phyloP scores from a whole-genome alignment of 2,888 invertebrate species.

The Tryphoninae sp. region DNA sequence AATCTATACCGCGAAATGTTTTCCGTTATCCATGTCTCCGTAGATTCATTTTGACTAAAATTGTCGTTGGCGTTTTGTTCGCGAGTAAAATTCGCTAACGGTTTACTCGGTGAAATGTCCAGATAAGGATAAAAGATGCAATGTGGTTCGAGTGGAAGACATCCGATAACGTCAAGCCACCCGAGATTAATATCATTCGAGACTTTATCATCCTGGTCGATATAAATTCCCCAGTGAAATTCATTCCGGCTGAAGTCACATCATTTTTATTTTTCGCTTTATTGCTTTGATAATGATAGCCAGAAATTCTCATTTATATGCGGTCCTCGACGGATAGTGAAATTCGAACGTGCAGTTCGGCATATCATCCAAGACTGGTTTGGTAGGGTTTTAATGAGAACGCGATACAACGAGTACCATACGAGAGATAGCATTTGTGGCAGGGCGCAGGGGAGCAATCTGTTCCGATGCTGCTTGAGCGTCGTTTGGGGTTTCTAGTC shows the following conservation, averaged over 20 bases:
- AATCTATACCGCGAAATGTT: slow-evolving; percentile 24
- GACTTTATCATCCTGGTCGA: background rate
- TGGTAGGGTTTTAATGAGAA: slow-evolving; percentile 35
- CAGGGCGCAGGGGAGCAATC: slow-evolving; percentile 54
- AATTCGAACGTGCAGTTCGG: background rate
- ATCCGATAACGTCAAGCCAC: background rate
- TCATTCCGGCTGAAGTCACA: background rate
- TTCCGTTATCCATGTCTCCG: slow-evolving; percentile 22
- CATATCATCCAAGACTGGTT: background rate
- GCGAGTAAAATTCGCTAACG: background rate
- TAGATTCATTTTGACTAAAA: slow-evolving; percentile 27
- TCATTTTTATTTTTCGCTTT: background rate
- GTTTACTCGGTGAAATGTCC: background rate
- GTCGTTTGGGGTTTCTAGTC: slow-evolving; percentile 28
- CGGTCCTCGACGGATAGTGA: background rate
- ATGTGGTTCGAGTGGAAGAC: slow-evolving; percentile 1
- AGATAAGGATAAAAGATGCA: background rate
- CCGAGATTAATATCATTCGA: no score
- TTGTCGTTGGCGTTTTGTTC: slow-evolving; percentile 4
- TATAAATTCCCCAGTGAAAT: background rate
- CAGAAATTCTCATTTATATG: background rate
- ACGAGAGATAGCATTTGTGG: slow-evolving; percentile 1
- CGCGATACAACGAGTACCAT: slow-evolving; percentile 18
- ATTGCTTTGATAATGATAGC: background rate
- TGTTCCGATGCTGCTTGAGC: slow-evolving; percentile 25